Base-by-base conservation (phyloP, 2,888 invertebrate species). In the Athetis lepigone region DNA sequence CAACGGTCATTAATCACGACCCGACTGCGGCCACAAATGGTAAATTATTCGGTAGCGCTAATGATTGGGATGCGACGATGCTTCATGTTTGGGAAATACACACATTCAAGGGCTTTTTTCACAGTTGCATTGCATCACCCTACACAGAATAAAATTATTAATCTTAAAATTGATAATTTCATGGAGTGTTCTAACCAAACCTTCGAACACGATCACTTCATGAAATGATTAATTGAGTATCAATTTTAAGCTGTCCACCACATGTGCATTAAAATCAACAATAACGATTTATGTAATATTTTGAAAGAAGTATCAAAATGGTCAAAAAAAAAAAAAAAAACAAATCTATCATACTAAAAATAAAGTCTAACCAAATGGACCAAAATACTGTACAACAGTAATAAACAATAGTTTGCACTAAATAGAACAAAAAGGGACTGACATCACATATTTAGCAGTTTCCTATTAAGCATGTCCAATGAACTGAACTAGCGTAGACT, bases 1-100 rank as follows among this genome's bases (percentile, higher is more conserved):
- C 80, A 29, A 60, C 58, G 61, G 79, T 84, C 89, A 88, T 91
- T 90, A 89, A 90, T 91, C 89, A 90, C 73, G 62, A 65, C 75
- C 80, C 78, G 80, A 80, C 73, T 82, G 61, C 62, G 65, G 60
- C 63, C 61, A 59, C 54, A 51, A 74, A 79, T 73, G 73, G 77
- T 75, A 70, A 76, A 65, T 79, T 81, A 74, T 76, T 74, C 71
- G 70, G 75, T 74, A 65, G 68, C 66, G 52, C 66, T 74, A 80
- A 75, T 82, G 77, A 77, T 79, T 55, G 65, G 64, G 65, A 70
- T 70, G 46, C 54, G 42, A 69, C 40, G 66, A 39, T 58, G 47
- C 27, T 55, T 58, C 39, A 43, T 18, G 25, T 46, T 75, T 56
- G 23, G 19, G 47, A 57, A 50, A 33, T 49, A 51, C 16, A 50